Evolutionary conservation across 2,113 vertebrate species (phyloP).

Genomic region (Bos javanicus): DNA sequence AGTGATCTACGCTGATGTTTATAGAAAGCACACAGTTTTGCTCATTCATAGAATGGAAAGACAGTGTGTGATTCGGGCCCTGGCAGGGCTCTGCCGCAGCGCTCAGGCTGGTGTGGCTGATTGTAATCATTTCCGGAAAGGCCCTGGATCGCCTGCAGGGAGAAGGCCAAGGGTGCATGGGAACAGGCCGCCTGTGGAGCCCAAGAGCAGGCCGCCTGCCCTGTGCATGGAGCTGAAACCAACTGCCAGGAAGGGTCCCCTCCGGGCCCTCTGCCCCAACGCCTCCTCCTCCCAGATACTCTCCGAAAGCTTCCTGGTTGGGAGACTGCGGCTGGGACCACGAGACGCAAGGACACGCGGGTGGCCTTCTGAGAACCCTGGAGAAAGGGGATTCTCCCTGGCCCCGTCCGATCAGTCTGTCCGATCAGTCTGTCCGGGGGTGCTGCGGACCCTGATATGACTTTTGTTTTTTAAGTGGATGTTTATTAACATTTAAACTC

Average conservation of each 20-base stretch:
- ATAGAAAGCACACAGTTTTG: slow-evolving; percentile 68
- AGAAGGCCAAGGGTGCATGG: slow-evolving; percentile 45
- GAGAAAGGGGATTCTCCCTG: no score
- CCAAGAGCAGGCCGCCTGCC: slow-evolving; percentile 48
- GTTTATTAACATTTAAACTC: not conserved
- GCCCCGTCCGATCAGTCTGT: not conserved
- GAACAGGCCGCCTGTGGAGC: slow-evolving; percentile 51
- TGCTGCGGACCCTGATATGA: not conserved
- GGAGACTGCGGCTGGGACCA: no score
- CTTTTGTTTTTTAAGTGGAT: not conserved
- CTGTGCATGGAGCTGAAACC: not conserved
- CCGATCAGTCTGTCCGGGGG: not conserved
- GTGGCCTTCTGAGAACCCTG: not conserved
- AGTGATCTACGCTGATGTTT: slow-evolving; percentile 69
- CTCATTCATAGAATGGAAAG: slow-evolving; percentile 69
- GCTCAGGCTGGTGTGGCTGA: slow-evolving; percentile 60
- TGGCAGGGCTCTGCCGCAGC: slow-evolving; percentile 55
- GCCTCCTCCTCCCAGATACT: not conserved
- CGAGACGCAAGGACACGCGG: accelerated
- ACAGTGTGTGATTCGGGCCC: slow-evolving; percentile 49
- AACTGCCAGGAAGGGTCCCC: not conserved
- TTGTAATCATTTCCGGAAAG: slow-evolving; percentile 74
- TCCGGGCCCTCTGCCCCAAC: not conserved
- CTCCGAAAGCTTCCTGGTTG: not conserved
- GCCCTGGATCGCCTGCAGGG: slow-evolving; percentile 67